Percentiles rank a stretch among this genome's conserved stretches.
phyloP scores from a whole-genome alignment of 2,113 vertebrate species.

The Tenrec ecaudatus region DNA sequence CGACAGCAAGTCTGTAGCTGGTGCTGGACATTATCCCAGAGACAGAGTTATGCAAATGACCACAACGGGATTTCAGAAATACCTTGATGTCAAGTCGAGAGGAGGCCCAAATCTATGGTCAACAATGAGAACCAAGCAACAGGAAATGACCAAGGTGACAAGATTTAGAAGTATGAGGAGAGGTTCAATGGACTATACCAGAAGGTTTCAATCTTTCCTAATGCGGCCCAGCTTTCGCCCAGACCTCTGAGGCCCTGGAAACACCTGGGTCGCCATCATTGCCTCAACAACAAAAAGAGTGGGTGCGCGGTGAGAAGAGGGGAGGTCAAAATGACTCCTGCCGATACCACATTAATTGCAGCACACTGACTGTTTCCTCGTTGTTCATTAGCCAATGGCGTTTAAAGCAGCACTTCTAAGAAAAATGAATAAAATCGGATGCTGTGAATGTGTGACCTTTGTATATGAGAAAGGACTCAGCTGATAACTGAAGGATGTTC shows the following conservation, averaged over 20 bases:
- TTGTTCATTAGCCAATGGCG: constrained; percentile 61
- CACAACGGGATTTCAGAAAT: background rate
- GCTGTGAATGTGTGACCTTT: constrained; percentile 78
- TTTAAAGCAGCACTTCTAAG: constrained; percentile 70
- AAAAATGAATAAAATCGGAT: constrained; percentile 82
- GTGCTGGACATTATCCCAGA: background rate
- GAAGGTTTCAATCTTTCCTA: background rate
- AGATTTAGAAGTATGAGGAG: background rate
- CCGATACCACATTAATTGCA: constrained; percentile 53
- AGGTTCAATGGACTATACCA: background rate
- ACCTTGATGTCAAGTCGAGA: background rate
- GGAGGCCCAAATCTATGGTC: background rate
- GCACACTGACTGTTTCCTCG: constrained; percentile 32
- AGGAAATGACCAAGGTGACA: constrained; percentile 1
- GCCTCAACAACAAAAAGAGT: background rate
- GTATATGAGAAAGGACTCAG: constrained; percentile 69
- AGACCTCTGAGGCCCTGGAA: background rate
- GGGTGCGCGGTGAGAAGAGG: no score
- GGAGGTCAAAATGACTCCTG: background rate
- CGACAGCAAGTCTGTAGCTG: background rate
- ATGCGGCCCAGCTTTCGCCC: background rate
- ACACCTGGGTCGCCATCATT: background rate
- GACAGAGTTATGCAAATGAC: background rate
- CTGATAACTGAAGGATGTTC: constrained; percentile 82
- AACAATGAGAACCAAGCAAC: background rate